Percentiles rank a stretch among this genome's conserved stretches.
phyloP scores from a whole-genome alignment of 2,888 invertebrate species.

The Seira sanloemensis region DNA sequence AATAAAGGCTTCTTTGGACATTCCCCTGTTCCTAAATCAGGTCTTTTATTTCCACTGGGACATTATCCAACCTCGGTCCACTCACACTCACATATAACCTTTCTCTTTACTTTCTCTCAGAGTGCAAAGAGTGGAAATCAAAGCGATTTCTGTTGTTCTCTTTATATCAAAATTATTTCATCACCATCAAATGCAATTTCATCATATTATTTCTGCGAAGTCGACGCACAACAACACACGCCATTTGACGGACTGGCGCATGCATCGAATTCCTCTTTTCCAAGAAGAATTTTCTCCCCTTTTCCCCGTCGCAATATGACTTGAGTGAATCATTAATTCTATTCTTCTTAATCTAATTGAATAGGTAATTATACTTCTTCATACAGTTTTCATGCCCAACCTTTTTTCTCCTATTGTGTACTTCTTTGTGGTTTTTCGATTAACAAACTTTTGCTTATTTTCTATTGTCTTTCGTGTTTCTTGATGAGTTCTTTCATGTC shows the following conservation, averaged over 20 bases:
- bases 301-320: too few relatives aligned
- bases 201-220: too few relatives aligned
- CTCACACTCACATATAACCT: too few relatives aligned
- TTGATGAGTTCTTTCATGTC: not conserved
- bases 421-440: not conserved
- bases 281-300: too few relatives aligned
- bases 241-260: too few relatives aligned
- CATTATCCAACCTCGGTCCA: not conserved
- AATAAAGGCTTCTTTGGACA: not conserved
- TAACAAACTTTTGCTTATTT: not conserved
- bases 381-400: not conserved
- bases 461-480: not conserved
- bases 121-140: not conserved
- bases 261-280: too few relatives aligned
- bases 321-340: not conserved
- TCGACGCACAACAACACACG: too few relatives aligned
- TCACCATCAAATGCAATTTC: too few relatives aligned
- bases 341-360: not conserved
- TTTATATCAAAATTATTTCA: too few relatives aligned
- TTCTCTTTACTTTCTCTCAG: not conserved
- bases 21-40: not conserved
- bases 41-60: not conserved
- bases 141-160: too few relatives aligned
- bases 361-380: not conserved
- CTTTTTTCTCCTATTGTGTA: not conserved